phyloP scores from a whole-genome alignment of 2,888 invertebrate species.

The Brachyopa scutellaris region DNA sequence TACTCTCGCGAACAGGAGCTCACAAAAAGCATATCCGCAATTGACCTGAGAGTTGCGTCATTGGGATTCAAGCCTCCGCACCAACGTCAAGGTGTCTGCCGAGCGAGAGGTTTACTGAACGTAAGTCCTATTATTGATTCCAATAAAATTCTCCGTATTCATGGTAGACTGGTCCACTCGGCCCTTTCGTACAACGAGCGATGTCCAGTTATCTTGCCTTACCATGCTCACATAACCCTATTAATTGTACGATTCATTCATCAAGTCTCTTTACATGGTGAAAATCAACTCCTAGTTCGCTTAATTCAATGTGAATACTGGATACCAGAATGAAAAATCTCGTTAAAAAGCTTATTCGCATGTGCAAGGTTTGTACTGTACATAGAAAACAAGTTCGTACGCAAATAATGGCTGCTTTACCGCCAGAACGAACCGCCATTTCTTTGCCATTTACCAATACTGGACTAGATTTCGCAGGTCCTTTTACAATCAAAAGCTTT shows the following conservation, averaged over 20 bases:
- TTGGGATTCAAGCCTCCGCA: neutral
- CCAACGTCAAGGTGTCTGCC: too few relatives aligned
- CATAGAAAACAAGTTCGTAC: neutral
- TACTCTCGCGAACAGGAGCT: too few relatives aligned
- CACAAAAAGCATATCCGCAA: too few relatives aligned
- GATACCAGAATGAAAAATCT: conserved; percentile 9
- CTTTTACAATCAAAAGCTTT: neutral
- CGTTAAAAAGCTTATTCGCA: neutral
- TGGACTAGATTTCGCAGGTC: conserved; percentile 4
- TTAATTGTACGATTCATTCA: conserved; percentile 7
- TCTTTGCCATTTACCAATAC: neutral
- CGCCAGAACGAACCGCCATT: neutral
- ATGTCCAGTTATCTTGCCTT: conserved; percentile 8
- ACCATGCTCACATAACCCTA: neutral
- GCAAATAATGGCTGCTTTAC: conserved; percentile 7
- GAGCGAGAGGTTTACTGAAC: too few relatives aligned
- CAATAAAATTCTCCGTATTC: neutral
- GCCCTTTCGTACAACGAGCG: neutral
- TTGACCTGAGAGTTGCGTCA: neutral
- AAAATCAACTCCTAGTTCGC: conserved; percentile 1
- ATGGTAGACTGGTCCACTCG: neutral
- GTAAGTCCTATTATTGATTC: too few relatives aligned
- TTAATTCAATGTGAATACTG: conserved; percentile 8
- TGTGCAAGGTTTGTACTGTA: neutral
- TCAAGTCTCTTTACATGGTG: conserved; percentile 13